Base-by-base conservation (phyloP, 2,888 invertebrate species). In the Rhabditoides inermis region DNA sequence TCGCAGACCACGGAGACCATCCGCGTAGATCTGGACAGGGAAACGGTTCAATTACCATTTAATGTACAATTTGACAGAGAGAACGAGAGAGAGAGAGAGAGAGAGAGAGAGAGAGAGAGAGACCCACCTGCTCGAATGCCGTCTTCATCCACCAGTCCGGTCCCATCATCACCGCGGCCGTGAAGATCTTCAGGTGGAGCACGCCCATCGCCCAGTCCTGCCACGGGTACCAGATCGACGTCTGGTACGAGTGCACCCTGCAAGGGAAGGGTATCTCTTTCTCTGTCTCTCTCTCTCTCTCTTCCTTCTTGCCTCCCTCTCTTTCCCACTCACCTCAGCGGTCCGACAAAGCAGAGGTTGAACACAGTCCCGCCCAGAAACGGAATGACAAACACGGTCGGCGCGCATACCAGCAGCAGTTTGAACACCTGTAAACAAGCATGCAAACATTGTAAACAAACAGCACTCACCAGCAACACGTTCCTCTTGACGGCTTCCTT, bases 161-260 rank as follows among this genome's bases (percentile, higher is more conserved):
- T 0, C 92, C 92, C 91, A 95, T 94, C 85, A 95, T 87, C 0
- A 90, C 90, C 25, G 92, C 82, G 0, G 92, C 95, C 74, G 91
- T 90, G 18, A 91, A 87, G 52, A 95, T 94, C 82, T 98, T 98
- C 1, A 92, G 91, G 77, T 95, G 94, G 0, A 98, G 81, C 12
- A 98, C 90, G 25, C 95, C 94, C 26, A 98, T 81, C 0, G 94
- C 94, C 95, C 95, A 98, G 80, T 95, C 92, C 80, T 94, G 71
- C 79, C 81, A 81, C 6, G 81, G 78, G 65, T 81, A 82, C 68
- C 80, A 80, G 18, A 83, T 76, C 2, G 83, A 94, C 6, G 90
- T 62, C 62, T 72, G 63, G 36, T 56, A 50, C 20, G 51, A 26
- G n/a, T n/a, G n/a, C n/a, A n/a, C n/a, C n/a, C n/a, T n/a, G n/a